phyloP scores from a whole-genome alignment of 2,888 invertebrate genomes.

The Pandemis corylana region DNA sequence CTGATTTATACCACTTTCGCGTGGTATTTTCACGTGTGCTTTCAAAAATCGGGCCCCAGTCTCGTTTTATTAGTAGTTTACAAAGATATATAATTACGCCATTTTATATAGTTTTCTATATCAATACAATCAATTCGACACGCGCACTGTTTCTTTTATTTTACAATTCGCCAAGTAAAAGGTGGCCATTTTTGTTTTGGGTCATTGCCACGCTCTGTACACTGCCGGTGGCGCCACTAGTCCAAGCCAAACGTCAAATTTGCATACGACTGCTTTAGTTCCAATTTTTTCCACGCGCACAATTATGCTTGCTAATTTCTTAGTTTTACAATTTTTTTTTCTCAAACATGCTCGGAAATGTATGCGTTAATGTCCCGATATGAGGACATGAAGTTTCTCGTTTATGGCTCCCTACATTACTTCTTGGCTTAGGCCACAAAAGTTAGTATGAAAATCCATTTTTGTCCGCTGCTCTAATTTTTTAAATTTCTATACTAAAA shows the following conservation, averaged over 20 bases:
- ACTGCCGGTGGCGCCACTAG: background rate
- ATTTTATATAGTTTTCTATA: background rate
- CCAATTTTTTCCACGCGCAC: background rate
- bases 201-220: constrained; percentile 30
- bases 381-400: too few relatives aligned
- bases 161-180: constrained; percentile 10
- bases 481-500: too few relatives aligned
- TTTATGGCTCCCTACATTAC: too few relatives aligned
- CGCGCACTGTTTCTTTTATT: constrained; percentile 7
- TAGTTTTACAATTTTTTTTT: background rate
- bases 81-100: constrained; percentile 1
- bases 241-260: background rate
- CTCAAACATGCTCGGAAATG: too few relatives aligned
- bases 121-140: constrained; percentile 26
- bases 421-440: too few relatives aligned
- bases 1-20: too few relatives aligned
- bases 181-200: constrained; percentile 1
- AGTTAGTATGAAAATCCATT: too few relatives aligned
- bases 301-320: background rate
- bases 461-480: too few relatives aligned
- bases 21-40: too few relatives aligned
- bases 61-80: background rate
- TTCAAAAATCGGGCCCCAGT: too few relatives aligned
- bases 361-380: too few relatives aligned
- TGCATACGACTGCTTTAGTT: constrained; percentile 1